phyloP scores from a whole-genome alignment of 2,888 invertebrate species.

The Drosophila limbata region DNA sequence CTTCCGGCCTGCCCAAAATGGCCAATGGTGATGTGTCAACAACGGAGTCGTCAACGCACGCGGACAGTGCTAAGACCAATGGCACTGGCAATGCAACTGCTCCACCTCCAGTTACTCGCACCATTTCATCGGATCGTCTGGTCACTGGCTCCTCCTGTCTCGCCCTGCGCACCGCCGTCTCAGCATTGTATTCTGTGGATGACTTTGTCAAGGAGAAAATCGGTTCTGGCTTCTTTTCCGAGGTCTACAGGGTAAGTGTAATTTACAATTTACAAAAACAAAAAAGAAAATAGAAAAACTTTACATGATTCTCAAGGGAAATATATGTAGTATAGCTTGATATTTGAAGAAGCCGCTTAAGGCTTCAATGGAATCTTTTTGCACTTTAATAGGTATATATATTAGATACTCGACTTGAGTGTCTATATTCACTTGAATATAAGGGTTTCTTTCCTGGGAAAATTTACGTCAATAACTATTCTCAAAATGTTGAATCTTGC shows the following conservation, averaged over 20 bases:
- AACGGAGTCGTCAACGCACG: constrained; percentile 14
- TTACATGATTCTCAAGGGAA: too few relatives aligned
- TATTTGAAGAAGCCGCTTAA: too few relatives aligned
- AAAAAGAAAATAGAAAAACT: too few relatives aligned
- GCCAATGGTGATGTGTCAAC: constrained; percentile 17
- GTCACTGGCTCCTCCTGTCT: constrained; percentile 93
- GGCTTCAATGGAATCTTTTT: too few relatives aligned
- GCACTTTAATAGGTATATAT: too few relatives aligned
- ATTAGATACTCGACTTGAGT: too few relatives aligned
- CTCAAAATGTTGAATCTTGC: too few relatives aligned
- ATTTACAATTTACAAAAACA: not conserved
- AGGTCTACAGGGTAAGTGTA: constrained; percentile 96
- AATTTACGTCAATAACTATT: too few relatives aligned
- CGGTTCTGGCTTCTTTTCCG: constrained; percentile 98
- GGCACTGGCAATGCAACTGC: constrained; percentile 27
- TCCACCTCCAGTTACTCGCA: constrained; percentile 78
- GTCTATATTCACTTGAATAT: too few relatives aligned
- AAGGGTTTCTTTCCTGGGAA: too few relatives aligned
- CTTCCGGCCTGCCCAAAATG: constrained; percentile 26
- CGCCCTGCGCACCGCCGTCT: constrained; percentile 95
- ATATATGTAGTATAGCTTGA: too few relatives aligned
- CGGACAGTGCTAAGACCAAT: constrained; percentile 18
- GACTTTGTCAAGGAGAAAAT: constrained; percentile 97
- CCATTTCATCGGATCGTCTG: constrained; percentile 86
- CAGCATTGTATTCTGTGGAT: constrained; percentile 95